Conservation (phyloP, 2,888 invertebrate species). For the Magallana nippona region DNA sequence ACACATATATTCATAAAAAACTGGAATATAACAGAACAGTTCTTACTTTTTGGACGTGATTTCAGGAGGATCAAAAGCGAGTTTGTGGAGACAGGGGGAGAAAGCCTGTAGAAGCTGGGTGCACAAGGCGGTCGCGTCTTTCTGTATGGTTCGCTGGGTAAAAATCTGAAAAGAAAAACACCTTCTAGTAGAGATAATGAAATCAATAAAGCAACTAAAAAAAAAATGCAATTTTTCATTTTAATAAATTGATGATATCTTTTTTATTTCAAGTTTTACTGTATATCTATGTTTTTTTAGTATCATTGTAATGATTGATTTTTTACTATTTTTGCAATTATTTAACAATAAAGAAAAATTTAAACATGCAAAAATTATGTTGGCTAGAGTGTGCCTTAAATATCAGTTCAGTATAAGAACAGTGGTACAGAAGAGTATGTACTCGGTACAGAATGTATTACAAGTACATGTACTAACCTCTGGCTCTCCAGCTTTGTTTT, state of each 20-base stretch:
- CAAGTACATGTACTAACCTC: constrained; percentile 63
- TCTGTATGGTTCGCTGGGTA: constrained; percentile 77
- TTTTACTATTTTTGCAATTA: too few species aligned
- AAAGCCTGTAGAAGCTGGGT: constrained; percentile 78
- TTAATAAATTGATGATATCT: too few species aligned
- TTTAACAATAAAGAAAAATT: too few species aligned
- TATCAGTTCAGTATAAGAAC: too few species aligned
- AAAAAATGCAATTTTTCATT: background rate
- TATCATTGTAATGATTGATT: too few species aligned
- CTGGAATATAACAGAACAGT: background rate
- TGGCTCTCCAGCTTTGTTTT: constrained; percentile 86
- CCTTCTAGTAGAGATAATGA: background rate
- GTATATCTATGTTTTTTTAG: too few species aligned
- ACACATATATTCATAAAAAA: too few species aligned
- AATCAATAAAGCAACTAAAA: too few species aligned
- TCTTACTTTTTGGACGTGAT: constrained; percentile 42
- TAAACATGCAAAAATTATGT: too few species aligned
- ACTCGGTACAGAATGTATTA: too few species aligned
- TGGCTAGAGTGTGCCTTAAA: too few species aligned
- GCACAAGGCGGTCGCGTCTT: constrained; percentile 77
- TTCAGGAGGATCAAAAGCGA: constrained; percentile 82
- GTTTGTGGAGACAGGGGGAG: constrained; percentile 85
- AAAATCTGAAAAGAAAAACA: constrained; percentile 74
- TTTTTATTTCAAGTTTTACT: background rate
- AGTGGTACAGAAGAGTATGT: too few species aligned